Evolutionary conservation across 2,797 vertebrate species (phyloP), one percentile per base, ranked within the genome.

Genomic region (Epinephelus awoara): DNA sequence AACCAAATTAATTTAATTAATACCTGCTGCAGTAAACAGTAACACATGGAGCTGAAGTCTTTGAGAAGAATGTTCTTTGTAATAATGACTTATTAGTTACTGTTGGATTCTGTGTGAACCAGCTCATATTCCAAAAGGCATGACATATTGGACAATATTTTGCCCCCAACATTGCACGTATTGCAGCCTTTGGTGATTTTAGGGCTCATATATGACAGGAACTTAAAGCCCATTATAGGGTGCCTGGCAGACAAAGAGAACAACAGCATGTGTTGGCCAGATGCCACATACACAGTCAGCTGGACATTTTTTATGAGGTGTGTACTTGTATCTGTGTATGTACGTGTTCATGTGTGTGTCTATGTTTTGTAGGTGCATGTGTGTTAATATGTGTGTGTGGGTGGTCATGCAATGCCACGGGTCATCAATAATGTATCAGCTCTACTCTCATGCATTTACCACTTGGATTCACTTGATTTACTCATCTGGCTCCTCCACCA

Each of bases 361-460:
- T 49, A 58, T 67, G 57, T n/a, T 55, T 56, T 73, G 38, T 27
- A 10, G 5, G 57, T 69, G 61, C 34, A 40, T 65, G 67, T 71
- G 57, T 81, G 72, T 70, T 3, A 29, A 27, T 58, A 52, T 50
- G 72, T 67, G 75, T 68, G n/a, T 77, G 47, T 78, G 68, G 29
- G 18, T 87, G 89, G 79, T 88, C 88, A 90, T 90, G 83, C 79
- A 85, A 85, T 75, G 76, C 81, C 76, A 86, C 6, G 62, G 56
- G 58, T 86, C 84, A 94, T 94, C 75, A 92, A 94, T 94, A 90
- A 93, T 93, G 86, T 85, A 94, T 92, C 77, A 85, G 78, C 85
- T 85, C 73, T 75, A 83, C 90, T 89, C 88, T 90, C 71, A 52
- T 85, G 79, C 89, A 92, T 93, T 93, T 93, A 92, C 88, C 91